These are phyloP conservation scores for Brevimyrus niger DNA, from an alignment of 2,113 vertebrate genomes.

Conservation along the genomic window DNA sequence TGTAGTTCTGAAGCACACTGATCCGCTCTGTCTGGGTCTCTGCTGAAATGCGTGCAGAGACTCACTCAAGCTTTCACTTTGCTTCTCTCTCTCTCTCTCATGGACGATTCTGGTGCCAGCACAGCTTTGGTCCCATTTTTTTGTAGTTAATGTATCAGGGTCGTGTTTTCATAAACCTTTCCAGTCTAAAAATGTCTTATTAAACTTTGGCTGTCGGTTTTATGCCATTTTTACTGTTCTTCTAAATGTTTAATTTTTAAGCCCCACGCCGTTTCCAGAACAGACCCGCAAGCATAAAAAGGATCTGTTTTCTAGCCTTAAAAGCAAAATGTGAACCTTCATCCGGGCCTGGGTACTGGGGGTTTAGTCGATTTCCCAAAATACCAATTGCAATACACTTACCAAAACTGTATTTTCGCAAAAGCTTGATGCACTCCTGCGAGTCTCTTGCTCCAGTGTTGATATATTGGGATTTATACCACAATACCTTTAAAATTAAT, in stretches of 20 bases:
- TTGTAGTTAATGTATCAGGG: background rate
- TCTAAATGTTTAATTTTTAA: background rate
- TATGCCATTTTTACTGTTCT: background rate
- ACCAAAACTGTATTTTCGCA: background rate
- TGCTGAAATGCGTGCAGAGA: background rate
- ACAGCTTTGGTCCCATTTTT: conserved; percentile 38
- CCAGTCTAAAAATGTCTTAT: conserved; percentile 32
- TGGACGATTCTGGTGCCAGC: background rate
- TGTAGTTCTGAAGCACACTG: conserved; percentile 4
- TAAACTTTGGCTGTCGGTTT: background rate
- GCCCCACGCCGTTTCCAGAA: background rate
- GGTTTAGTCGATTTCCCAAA: background rate
- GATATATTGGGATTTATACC: background rate
- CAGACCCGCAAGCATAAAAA: background rate
- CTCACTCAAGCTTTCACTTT: conserved; percentile 17
- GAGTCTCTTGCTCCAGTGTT: background rate
- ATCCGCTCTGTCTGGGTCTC: background rate
- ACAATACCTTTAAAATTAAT: background rate
- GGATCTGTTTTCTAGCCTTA: background rate
- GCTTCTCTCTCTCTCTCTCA: conserved; percentile 17
- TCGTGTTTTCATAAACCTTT: conserved; percentile 48
- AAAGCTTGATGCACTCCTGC: background rate
- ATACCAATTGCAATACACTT: background rate
- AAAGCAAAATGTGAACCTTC: conserved; percentile 2
- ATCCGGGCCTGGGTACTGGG: background rate